These are phyloP conservation scores for Metalampra italica DNA, from an alignment of 2,888 invertebrate species.

Conservation along the genomic window DNA sequence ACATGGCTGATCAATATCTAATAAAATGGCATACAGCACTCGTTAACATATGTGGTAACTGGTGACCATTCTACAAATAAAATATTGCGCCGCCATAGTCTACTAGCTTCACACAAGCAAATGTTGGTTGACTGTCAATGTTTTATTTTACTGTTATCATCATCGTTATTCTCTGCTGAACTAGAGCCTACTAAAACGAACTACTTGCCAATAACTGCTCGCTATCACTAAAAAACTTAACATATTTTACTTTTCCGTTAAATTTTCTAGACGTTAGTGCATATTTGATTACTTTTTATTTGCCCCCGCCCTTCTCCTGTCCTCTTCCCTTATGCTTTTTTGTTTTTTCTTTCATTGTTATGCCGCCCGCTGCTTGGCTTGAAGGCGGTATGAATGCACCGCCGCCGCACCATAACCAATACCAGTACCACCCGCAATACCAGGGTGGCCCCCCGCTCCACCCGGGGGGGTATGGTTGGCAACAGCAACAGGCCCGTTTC, in stretches of 20 bases:
- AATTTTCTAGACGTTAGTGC: constrained; percentile 31
- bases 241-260: constrained; percentile 15
- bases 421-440: constrained; percentile 76
- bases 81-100: too few relatives aligned
- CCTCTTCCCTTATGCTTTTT: constrained; percentile 72
- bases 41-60: too few relatives aligned
- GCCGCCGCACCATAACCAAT: constrained; percentile 74
- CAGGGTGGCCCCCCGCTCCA: constrained; percentile 55
- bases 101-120: too few relatives aligned
- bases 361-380: constrained; percentile 76
- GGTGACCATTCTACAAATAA: too few relatives aligned
- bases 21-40: too few relatives aligned
- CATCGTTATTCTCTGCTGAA: constrained; percentile 28
- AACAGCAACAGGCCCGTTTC: constrained; percentile 68
- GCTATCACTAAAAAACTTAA: constrained; percentile 52
- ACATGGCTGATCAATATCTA: too few relatives aligned
- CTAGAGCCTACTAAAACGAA: constrained; percentile 58
- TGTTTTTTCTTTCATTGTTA: constrained; percentile 78
- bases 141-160: too few relatives aligned
- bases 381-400: constrained; percentile 79
- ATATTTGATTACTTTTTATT: constrained; percentile 56
- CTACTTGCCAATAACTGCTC: constrained; percentile 46
- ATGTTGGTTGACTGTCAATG: not conserved
- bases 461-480: constrained; percentile 44
- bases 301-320: constrained; percentile 52